Base-by-base conservation (phyloP, 2,797 vertebrate species). In the Lates japonicus region DNA sequence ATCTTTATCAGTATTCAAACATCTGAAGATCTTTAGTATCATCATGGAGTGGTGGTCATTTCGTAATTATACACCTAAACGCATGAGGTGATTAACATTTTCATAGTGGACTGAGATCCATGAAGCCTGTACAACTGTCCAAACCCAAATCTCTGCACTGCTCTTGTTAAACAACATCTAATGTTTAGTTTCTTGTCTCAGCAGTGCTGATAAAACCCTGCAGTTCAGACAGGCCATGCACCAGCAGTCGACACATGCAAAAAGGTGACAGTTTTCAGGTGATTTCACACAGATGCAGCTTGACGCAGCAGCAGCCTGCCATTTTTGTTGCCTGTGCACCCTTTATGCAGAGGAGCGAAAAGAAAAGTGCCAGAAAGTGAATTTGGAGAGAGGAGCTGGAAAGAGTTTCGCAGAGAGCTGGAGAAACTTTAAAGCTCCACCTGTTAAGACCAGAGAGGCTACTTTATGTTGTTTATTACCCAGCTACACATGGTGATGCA, bases 231-330 rank as follows among this genome's bases (percentile, higher is more conserved):
- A 37, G 35, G 35, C 35, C 9, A 37, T n/a, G n/a, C n/a, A n/a
- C n/a, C 35, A 5, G 9, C 37, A 2, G 37, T 37, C 37, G 9
- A 37, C 37, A 37, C 37, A 25, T 25, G 51, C 64, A n/a, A 62
- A 76, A 57, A 65, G 76, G 67, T 70, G 71, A 76, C 71, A 51
- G 66, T 71, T 37, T 25, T 14, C 33, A 62, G 61, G 63, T 39
- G 29, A 69, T n/a, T 49, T 75, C 62, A 54, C 19, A 37, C 76
- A 59, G 70, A 62, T 64, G 65, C 35, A 80, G 70, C 31, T 12
- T 63, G 80, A 49, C 14, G 65, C 5, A 73, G 69, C 63, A 67
- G 70, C 62, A 71, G 62, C 46, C 62, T 54, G 70, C 8, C 68
- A 14, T 70, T 68, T 64, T 2, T 64, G 72, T 76, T 35, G 39